Evolutionary conservation across 2,888 invertebrate species (phyloP), one percentile per base, ranked within the genome.

Genomic region (Syrphus vitripennis): DNA sequence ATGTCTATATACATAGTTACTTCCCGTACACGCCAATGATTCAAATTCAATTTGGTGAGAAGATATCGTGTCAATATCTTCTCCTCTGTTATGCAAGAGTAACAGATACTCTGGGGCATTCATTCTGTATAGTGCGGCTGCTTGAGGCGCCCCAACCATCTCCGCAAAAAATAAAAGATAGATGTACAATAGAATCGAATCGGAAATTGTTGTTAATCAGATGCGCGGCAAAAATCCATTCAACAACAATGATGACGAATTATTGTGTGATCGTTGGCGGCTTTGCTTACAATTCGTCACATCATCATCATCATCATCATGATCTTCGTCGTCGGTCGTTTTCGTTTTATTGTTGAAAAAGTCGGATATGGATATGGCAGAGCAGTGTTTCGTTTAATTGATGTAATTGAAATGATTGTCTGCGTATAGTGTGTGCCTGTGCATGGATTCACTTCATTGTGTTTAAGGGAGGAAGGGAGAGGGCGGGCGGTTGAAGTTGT

Each of bases 371-470:
- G 14, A 59, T 59, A 34, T 29, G 16, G 34, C 59, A 21, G 21
- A 37, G 59, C 72, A 72, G 72, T 67, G 77, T 21, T 78, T 74
- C 83, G 55, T 74, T 78, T 61, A 78, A 78, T 83, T 74, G 57
- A 21, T 67, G 67, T 78, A 83, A 83, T 78, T 83, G 67, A 83
- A 83, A 74, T 69, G 69, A 40, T 50, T 67, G 50, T 67, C 67
- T 67, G 59, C 59, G 26, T 10, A 26, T 63, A 21, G 61, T 61
- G 48, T n/a, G n/a, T n/a, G n/a, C n/a, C n/a, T n/a, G n/a, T 67
- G 34, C 48, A 21, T 31, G 65, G 50, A 67, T 31, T 34, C 67
- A 34, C 34, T 48, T 21, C 21, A 59, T 59, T 59, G 34, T 50
- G 9, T 42, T 7, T 16, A 29, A 45, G 4, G 2, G 7, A 16